A percentile compares a stretch with the other conserved stretches of the same genome.
Conservation (phyloP, 2,113 vertebrate species). For the Trochalopteron elliotii region DNA sequence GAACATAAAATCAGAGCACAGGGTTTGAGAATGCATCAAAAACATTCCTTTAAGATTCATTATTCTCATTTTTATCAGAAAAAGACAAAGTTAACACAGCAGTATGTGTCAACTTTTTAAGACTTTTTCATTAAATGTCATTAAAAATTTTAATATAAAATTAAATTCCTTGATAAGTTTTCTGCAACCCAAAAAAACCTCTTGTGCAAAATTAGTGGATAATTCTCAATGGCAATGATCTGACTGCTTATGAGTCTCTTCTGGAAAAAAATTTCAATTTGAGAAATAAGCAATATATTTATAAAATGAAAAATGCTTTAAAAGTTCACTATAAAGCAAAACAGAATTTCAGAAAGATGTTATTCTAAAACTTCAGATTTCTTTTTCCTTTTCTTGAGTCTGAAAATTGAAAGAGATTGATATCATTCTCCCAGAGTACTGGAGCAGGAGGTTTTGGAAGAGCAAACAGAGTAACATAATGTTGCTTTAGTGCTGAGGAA, state of each 20-base stretch:
- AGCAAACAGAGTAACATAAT: not conserved
- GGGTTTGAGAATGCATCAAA: not conserved
- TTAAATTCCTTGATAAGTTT: not conserved
- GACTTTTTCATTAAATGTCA: not conserved
- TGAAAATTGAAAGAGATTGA: not conserved
- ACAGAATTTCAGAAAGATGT: not conserved
- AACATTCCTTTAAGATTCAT: not conserved
- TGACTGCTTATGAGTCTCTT: not conserved
- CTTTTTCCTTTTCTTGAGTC: not conserved
- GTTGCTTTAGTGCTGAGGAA: not conserved
- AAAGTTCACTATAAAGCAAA: not conserved
- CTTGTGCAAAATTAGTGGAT: not conserved
- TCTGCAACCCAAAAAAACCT: not conserved
- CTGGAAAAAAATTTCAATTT: not conserved
- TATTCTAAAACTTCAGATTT: not conserved
- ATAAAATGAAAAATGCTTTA: not conserved
- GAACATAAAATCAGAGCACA: not conserved
- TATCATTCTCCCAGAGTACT: not conserved
- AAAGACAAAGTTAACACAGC: not conserved
- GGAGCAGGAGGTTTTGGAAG: not conserved
- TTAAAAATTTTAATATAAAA: not conserved
- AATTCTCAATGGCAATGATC: not conserved
- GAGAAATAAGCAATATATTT: not conserved
- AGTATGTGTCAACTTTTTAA: not conserved
- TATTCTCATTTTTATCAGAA: not conserved